Base-by-base conservation (phyloP, 2,113 vertebrate genomes). In the Perca schrenkii region DNA sequence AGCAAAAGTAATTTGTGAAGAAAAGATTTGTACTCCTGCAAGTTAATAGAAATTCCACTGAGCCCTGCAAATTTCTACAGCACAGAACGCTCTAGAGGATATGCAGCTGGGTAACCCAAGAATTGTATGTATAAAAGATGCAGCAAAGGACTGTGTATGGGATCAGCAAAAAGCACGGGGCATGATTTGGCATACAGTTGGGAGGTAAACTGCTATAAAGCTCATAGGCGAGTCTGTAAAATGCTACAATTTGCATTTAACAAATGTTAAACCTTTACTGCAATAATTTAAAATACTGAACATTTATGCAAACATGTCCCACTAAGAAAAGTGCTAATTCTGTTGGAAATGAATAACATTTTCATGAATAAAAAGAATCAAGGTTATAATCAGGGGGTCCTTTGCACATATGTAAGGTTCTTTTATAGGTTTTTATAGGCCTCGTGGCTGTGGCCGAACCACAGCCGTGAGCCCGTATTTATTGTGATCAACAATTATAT, bases 11-110 rank as follows among this genome's bases (percentile, higher is more conserved):
- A 89, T 92, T 87, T 91, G 74, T 77, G 85, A 90, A 89, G 83
- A 92, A 92, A 91, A 91, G 87, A 91, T 87, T 89, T 93, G 90
- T 91, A 65, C 85, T 84, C 84, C 73, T 80, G 85, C 82, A 82
- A 84, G 84, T 74, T 90, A 86, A 91, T 86, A 83, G 88, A 90
- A 91, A 93, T 91, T 87, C 87, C 84, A 91, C 90, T 83, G 90
- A 93, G 88, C 83, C 88, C 79, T 83, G 84, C 81, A 89, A 64
- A 89, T 89, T 88, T 91, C 80, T 46, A 82, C 60, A 52, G 86
- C 21, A 36, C 84, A 61, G 50, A 82, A 78, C 64, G 77, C 88
- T 86, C 84, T 77, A 8, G 90, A 90, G 86, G 80, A 90, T 89
- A 83, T 66, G 88, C 87, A 91, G 91, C 89, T 80, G 89, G 78